Conservation (phyloP, 1,140 invertebrate genomes). For the Euura lappo region DNA sequence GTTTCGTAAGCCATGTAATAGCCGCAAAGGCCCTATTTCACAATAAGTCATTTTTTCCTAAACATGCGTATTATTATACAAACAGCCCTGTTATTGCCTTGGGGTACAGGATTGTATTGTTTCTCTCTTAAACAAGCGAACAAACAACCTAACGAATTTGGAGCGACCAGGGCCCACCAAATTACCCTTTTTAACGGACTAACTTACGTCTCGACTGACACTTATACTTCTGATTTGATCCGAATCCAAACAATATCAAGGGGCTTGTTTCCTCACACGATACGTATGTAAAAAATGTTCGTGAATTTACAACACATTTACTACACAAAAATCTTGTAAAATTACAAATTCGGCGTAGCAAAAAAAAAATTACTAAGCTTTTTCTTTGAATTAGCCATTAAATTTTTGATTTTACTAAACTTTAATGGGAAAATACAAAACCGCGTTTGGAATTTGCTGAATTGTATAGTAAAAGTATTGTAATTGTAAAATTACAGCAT, state of each 20-base stretch:
- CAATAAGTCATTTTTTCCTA: conserved; percentile 3
- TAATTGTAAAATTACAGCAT: too few relatives aligned
- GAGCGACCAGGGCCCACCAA: neutral
- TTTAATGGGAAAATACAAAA: too few relatives aligned
- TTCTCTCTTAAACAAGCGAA: neutral
- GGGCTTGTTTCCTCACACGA: neutral
- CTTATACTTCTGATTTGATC: too few relatives aligned
- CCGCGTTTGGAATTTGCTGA: too few relatives aligned
- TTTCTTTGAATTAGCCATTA: too few relatives aligned
- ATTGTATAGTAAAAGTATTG: too few relatives aligned
- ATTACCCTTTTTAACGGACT: neutral
- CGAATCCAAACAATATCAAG: neutral
- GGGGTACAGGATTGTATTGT: neutral
- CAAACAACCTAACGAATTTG: neutral
- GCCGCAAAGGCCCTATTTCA: neutral
- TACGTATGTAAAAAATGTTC: neutral
- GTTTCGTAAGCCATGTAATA: neutral
- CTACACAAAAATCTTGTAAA: too few relatives aligned
- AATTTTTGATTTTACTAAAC: too few relatives aligned
- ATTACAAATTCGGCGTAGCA: too few relatives aligned
- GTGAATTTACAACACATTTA: too few relatives aligned
- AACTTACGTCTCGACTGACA: too few relatives aligned
- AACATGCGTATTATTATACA: conserved; percentile 4
- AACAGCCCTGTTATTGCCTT: neutral
- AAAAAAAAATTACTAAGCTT: too few relatives aligned